Percentiles rank a stretch among this genome's conserved stretches.
Conservation (phyloP, 2,797 vertebrate species). For the Diglossa cyanea region DNA sequence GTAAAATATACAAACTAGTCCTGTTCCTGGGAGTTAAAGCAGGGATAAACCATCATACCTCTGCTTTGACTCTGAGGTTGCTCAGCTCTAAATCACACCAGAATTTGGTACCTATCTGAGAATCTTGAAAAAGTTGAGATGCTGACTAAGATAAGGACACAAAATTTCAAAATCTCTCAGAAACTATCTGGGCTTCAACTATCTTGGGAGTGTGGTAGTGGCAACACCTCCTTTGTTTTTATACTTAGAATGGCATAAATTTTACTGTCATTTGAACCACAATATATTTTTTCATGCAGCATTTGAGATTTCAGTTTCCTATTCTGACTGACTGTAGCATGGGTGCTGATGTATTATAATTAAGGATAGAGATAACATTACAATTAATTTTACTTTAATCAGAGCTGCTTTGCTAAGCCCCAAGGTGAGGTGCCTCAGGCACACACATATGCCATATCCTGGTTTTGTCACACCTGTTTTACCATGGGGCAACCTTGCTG, state of each 20-base stretch:
- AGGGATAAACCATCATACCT: background rate
- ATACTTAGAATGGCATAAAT: background rate
- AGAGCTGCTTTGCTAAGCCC: background rate
- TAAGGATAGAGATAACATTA: background rate
- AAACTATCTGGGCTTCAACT: background rate
- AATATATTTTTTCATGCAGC: background rate
- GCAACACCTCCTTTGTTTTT: background rate
- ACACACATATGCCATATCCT: background rate
- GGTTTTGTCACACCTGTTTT: background rate
- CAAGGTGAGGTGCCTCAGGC: background rate
- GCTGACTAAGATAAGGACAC: background rate
- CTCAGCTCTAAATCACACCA: background rate
- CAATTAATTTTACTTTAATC: background rate
- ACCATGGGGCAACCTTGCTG: background rate
- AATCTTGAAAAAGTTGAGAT: background rate
- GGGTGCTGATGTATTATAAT: background rate
- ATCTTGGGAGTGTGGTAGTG: background rate
- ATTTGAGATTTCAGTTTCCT: background rate
- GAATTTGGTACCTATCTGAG: background rate
- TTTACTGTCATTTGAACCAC: background rate
- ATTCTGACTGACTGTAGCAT: background rate
- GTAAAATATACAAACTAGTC: background rate
- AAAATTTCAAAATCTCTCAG: background rate
- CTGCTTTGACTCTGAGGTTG: background rate
- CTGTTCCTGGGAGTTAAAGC: background rate